A percentile compares a stretch with the other conserved stretches of the same genome.
These are phyloP conservation scores for Heliconius eleuchia DNA, from an alignment of 1,140 invertebrate genomes.

Conservation along the genomic window DNA sequence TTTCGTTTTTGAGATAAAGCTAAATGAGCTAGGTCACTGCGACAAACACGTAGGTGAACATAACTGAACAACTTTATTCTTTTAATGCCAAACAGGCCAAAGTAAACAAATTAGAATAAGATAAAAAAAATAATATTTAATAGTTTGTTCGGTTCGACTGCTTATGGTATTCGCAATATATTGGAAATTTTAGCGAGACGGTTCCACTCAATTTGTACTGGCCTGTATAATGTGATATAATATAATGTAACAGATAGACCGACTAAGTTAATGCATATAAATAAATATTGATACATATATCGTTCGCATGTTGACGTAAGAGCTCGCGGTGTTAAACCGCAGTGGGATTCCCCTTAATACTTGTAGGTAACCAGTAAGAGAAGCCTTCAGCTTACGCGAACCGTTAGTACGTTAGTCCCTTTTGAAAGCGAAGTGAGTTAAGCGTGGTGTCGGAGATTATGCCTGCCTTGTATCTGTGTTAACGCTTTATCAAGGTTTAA, in stretches of 20 bases:
- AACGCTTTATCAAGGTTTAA: constrained; percentile 64
- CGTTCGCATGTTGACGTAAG: constrained; percentile 17
- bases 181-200: constrained; percentile 5
- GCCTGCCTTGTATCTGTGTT: constrained; percentile 73
- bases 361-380: constrained; percentile 13
- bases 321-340: constrained; percentile 15
- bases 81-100: constrained; percentile 22
- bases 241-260: constrained; percentile 11
- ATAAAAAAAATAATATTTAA: constrained; percentile 12
- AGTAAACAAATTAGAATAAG: constrained; percentile 23
- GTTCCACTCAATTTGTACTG: constrained; percentile 3
- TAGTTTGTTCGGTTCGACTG: constrained; percentile 18
- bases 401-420: constrained; percentile 25
- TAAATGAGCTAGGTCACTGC: too few relatives aligned
- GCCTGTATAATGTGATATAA: constrained; percentile 15
- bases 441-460: constrained; percentile 54
- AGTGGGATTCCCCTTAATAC: background rate
- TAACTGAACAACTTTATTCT: constrained; percentile 15
- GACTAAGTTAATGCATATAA: constrained; percentile 8
- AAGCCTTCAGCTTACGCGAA: constrained; percentile 12
- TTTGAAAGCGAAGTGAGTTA: constrained; percentile 62
- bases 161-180: constrained; percentile 5
- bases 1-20: too few relatives aligned
- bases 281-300: background rate
- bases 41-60: too few relatives aligned